These are phyloP conservation scores for Netelia virgata DNA, from an alignment of 2,888 invertebrate species.

Conservation along the genomic window DNA sequence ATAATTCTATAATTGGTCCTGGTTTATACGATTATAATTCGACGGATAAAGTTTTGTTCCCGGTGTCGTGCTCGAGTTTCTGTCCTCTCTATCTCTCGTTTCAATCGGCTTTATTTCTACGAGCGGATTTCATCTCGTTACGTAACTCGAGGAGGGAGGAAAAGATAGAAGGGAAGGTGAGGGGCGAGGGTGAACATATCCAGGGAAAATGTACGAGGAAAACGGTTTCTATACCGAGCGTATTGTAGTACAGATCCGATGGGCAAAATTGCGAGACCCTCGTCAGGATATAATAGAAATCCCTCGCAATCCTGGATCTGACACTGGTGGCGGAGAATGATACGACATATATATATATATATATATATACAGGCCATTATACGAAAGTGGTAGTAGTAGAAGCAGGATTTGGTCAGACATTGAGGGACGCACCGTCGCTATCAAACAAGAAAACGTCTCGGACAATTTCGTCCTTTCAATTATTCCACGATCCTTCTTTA, in stretches of 20 bases:
- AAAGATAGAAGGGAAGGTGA: too few relatives aligned
- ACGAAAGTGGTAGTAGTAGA: slow-evolving; percentile 23
- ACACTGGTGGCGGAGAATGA: background rate
- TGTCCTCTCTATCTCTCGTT: too few relatives aligned
- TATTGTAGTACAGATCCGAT: slow-evolving; percentile 7
- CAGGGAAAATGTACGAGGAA: slow-evolving; percentile 8
- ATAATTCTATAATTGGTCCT: too few relatives aligned
- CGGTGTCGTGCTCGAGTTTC: too few relatives aligned
- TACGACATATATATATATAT: background rate
- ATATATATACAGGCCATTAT: background rate
- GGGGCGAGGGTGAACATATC: background rate
- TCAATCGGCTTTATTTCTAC: background rate
- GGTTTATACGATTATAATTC: too few relatives aligned
- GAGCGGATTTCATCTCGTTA: background rate
- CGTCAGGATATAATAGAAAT: slow-evolving; percentile 25
- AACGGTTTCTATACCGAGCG: background rate
- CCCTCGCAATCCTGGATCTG: slow-evolving; percentile 5
- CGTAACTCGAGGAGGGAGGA: background rate
- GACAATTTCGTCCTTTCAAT: slow-evolving; percentile 35
- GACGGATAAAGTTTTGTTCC: too few relatives aligned
- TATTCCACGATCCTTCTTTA: slow-evolving; percentile 6
- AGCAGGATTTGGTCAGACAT: slow-evolving; percentile 34
- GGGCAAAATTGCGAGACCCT: slow-evolving; percentile 27
- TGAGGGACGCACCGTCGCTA: background rate
- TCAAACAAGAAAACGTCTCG: slow-evolving; percentile 18